phyloP scores from a whole-genome alignment of 2,888 invertebrate species.

The Carabus problematicus region DNA sequence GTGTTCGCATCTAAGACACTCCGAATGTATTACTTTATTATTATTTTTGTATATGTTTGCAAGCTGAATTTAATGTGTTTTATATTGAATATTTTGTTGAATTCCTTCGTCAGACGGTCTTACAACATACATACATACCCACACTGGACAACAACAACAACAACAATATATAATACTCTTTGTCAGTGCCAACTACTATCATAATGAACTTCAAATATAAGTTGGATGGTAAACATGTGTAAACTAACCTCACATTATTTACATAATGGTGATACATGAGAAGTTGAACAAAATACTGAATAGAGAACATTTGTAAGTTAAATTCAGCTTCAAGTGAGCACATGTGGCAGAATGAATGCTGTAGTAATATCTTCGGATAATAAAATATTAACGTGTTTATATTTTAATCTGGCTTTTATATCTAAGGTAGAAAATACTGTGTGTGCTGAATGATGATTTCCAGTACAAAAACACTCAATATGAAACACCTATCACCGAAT shows the following conservation, averaged over 20 bases:
- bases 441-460: slow-evolving; percentile 5
- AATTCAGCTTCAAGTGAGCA: slow-evolving; percentile 25
- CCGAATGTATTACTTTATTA: slow-evolving; percentile 15
- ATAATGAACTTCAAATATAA: no score
- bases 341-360: slow-evolving; percentile 36
- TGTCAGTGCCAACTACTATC: no score
- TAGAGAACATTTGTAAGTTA: slow-evolving; percentile 24
- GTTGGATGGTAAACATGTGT: no score
- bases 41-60: slow-evolving; percentile 20
- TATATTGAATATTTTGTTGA: background rate
- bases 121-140: no score
- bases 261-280: background rate
- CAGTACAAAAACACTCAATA: slow-evolving; percentile 10
- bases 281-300: slow-evolving; percentile 13
- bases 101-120: no score
- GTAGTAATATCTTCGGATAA: slow-evolving; percentile 35
- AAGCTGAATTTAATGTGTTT: slow-evolving; percentile 12
- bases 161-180: no score
- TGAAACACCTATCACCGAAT: background rate
- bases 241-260: no score
- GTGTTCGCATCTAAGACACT: slow-evolving; percentile 17
- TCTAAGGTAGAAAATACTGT: slow-evolving; percentile 34
- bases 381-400: slow-evolving; percentile 39
- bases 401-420: slow-evolving; percentile 43
- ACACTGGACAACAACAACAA: no score